Evolutionary conservation across 2,797 vertebrate species (phyloP), one percentile per base, ranked within the genome.

Genomic region (Rhinichthys osculus): DNA sequence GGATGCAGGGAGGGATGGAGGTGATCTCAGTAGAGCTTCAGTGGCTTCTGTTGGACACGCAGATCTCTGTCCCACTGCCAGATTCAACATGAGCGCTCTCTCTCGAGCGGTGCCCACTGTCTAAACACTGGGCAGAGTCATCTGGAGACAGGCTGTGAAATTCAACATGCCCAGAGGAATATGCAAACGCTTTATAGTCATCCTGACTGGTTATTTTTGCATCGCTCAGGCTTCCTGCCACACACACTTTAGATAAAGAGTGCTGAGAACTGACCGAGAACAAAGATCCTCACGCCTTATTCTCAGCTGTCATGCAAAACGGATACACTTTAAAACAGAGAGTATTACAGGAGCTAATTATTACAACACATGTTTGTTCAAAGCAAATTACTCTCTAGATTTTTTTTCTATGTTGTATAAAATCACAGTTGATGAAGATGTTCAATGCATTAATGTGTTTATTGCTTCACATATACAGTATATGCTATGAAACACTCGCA

Each of bases 121-220:
- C 71, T 57, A 64, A 80, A 86, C 82, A 78, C 78, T 73, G 84
- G 67, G 82, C 52, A 77, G 66, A 84, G 80, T 57, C 44, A 71
- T 86, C 78, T 91, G 80, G 86, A 89, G 83, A 62, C 81, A 38
- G 76, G 30, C 88, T 90, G 89, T 89, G 88, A 89, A 89, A 90
- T 90, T 89, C 88, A 89, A 89, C 89, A 90, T 73, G 78, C 77
- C 83, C 85, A 47, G 67, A 85, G 84, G 86, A 91, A 73, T 80
- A 87, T 88, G 84, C 72, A n/a, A 85, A 47, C 23, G n/a, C 87
- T 88, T 85, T 59, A 72, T 82, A 69, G 42, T 85, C 57, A 84
- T 66, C 81, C 81, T 84, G 80, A 27, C 38, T 40, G 85, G 85
- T 81, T 82, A 88, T 83, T 90, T 89, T 86, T 85, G 70, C 67